These are phyloP conservation scores for Empidonax alnorum DNA, from an alignment of 2,113 vertebrate species.

Conservation along the genomic window DNA sequence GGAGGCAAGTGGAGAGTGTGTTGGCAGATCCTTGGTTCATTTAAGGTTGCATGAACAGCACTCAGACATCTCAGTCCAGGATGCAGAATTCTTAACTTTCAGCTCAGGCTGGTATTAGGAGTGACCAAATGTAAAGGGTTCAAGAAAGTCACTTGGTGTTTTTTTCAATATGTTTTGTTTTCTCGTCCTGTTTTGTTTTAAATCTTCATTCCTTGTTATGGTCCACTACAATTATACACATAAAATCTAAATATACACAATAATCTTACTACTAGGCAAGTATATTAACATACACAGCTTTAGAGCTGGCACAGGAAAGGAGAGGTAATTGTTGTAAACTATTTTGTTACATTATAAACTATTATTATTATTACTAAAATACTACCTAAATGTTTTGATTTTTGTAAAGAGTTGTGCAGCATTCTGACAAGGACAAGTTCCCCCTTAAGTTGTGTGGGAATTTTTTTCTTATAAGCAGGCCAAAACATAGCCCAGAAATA, in stretches of 20 bases:
- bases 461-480: background rate
- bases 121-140: background rate
- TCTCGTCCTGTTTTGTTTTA: background rate
- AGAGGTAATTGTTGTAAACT: background rate
- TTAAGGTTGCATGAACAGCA: conserved; percentile 28
- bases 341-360: background rate
- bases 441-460: background rate
- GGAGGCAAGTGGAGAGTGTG: conserved; percentile 9
- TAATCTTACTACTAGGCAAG: background rate
- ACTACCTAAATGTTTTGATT: background rate
- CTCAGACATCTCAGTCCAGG: background rate
- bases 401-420: background rate
- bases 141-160: background rate
- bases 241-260: background rate
- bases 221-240: background rate
- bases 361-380: background rate
- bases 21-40: conserved; percentile 34
- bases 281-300: background rate
- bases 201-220: background rate
- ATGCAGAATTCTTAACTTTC: background rate
- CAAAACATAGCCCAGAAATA: background rate
- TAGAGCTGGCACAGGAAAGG: background rate
- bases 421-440: background rate
- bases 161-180: background rate
- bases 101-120: background rate